Conservation (phyloP, 2,113 vertebrate genomes). For the Paedocypris sp. region DNA sequence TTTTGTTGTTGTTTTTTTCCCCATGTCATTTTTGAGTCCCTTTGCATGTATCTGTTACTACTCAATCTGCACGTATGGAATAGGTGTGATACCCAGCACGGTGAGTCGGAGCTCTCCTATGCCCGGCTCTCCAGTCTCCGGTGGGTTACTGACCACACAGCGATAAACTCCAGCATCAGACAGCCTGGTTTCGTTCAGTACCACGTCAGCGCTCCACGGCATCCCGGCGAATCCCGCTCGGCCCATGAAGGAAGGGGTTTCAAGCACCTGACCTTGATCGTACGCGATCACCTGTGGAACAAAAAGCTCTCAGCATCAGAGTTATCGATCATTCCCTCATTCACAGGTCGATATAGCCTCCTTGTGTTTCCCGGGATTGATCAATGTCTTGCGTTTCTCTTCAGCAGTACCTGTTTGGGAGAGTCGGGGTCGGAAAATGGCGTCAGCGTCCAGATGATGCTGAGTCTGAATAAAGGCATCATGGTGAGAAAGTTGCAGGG, state of each 20-base stretch:
- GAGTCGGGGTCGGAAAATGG: constrained; percentile 50
- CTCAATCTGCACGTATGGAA: too few relatives aligned
- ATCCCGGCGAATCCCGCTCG: constrained; percentile 59
- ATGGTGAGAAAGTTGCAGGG: constrained; percentile 66
- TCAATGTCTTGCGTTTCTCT: too few relatives aligned
- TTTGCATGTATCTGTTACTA: too few relatives aligned
- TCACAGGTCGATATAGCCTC: too few relatives aligned
- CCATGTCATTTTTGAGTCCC: too few relatives aligned
- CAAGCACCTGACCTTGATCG: constrained; percentile 65
- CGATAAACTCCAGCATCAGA: constrained; percentile 66
- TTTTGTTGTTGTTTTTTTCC: too few relatives aligned
- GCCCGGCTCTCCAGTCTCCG: constrained; percentile 55
- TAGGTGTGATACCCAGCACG: constrained; percentile 54
- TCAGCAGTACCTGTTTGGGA: constrained; percentile 53
- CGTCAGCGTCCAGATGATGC: constrained; percentile 67
- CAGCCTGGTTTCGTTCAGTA: constrained; percentile 57
- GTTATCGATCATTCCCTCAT: too few relatives aligned
- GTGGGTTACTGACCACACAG: constrained; percentile 71
- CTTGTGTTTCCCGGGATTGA: too few relatives aligned
- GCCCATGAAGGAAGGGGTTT: constrained; percentile 57
- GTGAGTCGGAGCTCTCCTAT: constrained; percentile 62
- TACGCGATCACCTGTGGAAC: constrained; percentile 63
- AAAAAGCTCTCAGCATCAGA: neutral
- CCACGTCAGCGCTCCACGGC: constrained; percentile 62
- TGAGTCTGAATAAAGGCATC: constrained; percentile 58